Base-by-base conservation (phyloP, 2,888 invertebrate genomes). In the Odontomyia ornata region DNA sequence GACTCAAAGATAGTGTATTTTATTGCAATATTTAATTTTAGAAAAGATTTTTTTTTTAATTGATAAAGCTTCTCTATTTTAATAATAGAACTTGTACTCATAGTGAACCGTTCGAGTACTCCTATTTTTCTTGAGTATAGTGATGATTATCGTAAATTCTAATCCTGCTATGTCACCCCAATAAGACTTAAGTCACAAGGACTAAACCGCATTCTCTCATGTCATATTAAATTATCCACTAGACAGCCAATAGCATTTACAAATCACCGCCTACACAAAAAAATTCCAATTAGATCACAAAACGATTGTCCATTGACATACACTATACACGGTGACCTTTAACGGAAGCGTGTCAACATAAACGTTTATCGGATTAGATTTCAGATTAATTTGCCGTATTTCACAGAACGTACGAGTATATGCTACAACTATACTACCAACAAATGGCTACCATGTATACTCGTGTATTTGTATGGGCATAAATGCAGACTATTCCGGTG, bases 311-410 rank as follows among this genome's bases (percentile, higher is more conserved):
- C 60, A 25, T 60, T 25, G 25, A 23, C 21, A 18, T 60, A 23
- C 7, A 52, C 52, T 52, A 52, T 15, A 18, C 15, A 52, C 18
- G 43, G n/a, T 21, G 11, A 1, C 65, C n/a, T 65, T 65, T 30
- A 65, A 36, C 65, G 30, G 43, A 72, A 56, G 56, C 72, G 30
- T 72, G 72, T 72, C 56, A 72, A 72, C 52, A 72, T 72, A 18
- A 56, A 56, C 30, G 30, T 28, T 72, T 72, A 72, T 72, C 72
- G 56, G 72, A 72, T 72, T n/a, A 72, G 72, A 72, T 72, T 27
- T 72, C 56, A 56, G 72, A 72, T 72, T 72, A 30, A n/a, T 28
- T 72, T 72, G 11, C 18, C 30, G 52, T 72, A 28, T 72, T 52
- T 72, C 72, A 72, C 56, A 56, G 52, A 72, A 72, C 13, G 21